phyloP scores from a whole-genome alignment of 2,888 invertebrate genomes.

The Agriopis marginaria region DNA sequence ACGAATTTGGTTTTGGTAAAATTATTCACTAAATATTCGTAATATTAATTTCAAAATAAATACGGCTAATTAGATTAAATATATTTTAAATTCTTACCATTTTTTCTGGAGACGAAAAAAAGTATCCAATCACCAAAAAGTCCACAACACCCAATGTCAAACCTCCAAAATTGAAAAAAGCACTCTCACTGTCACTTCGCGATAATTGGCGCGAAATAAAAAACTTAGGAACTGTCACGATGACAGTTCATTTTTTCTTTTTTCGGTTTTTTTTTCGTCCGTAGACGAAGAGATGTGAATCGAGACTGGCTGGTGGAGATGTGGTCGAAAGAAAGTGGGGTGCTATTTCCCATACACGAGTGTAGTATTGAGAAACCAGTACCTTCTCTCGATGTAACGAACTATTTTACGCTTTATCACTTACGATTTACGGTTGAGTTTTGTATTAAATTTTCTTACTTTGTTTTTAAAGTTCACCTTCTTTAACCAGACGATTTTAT shows the following conservation, averaged over 20 bases:
- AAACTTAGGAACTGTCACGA: constrained; percentile 45
- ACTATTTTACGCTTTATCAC: not conserved
- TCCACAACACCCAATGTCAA: constrained; percentile 38
- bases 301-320: constrained; percentile 55
- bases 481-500: not conserved
- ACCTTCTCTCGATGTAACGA: constrained; percentile 31
- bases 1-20: no score
- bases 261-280: constrained; percentile 50
- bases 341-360: constrained; percentile 62
- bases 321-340: constrained; percentile 67
- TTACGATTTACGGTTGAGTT: constrained; percentile 13
- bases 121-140: constrained; percentile 54
- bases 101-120: constrained; percentile 39
- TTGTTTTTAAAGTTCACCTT: constrained; percentile 35
- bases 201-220: constrained; percentile 33
- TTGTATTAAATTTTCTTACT: not conserved
- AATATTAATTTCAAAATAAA: no score
- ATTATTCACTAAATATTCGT: no score
- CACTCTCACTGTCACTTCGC: constrained; percentile 57
- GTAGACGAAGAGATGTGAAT: constrained; percentile 41
- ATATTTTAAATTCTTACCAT: no score
- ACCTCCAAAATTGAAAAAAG: constrained; percentile 45
- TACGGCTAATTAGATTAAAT: no score
- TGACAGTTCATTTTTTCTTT: constrained; percentile 51
- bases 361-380: constrained; percentile 35